A percentile compares a stretch with the other conserved stretches of the same genome.
phyloP scores from a whole-genome alignment of 1,140 invertebrate genomes.

The Diachasmimorpha longicaudata region DNA sequence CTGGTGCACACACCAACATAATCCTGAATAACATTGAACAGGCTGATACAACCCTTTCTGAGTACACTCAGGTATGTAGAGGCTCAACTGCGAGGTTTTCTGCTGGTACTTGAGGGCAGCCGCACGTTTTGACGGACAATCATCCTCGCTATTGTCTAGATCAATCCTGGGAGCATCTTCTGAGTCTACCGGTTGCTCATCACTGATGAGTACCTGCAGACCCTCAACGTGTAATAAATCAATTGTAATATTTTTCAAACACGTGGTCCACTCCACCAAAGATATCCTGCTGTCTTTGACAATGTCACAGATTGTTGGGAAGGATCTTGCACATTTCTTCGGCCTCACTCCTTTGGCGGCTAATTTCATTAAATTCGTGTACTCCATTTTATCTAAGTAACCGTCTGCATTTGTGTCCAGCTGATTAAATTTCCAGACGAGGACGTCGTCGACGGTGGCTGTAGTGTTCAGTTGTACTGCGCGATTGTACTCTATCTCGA shows the following conservation, averaged over 20 bases:
- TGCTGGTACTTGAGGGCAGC: not conserved
- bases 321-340: not conserved
- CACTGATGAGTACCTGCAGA: too few relatives aligned
- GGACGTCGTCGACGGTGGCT: not conserved
- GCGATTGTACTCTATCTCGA: not conserved
- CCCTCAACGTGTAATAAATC: not conserved
- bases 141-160: not conserved
- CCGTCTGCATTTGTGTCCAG: not conserved
- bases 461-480: not conserved
- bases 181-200: not conserved
- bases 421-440: not conserved
- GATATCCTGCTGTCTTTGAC: not conserved
- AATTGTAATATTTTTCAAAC: not conserved
- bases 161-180: not conserved
- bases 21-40: not conserved
- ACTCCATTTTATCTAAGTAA: not conserved
- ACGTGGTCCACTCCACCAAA: not conserved
- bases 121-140: not conserved
- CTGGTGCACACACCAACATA: not conserved
- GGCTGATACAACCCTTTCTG: not conserved
- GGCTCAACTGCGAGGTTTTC: not conserved
- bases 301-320: not conserved
- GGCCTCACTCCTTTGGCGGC: not conserved
- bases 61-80: not conserved
- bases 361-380: not conserved